These are phyloP conservation scores for Pentamera pediparva DNA, from an alignment of 53 echinoderm and acorn worm species.

Conservation along the genomic window DNA sequence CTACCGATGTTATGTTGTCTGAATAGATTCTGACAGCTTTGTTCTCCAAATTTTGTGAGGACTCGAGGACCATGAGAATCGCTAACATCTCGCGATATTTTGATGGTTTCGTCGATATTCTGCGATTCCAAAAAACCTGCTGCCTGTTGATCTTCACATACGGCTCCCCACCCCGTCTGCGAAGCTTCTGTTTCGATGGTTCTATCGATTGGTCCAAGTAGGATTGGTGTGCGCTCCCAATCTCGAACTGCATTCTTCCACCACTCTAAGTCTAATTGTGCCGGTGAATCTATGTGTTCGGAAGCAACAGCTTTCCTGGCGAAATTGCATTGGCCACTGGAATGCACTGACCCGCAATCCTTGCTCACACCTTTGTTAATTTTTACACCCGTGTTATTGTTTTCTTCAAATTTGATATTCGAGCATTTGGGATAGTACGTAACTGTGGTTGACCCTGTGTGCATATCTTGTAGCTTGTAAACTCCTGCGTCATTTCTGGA, in stretches of 20 bases:
- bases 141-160: neutral
- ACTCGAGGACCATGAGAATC: neutral
- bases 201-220: neutral
- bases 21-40: neutral
- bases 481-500: neutral
- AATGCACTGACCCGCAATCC: constrained; percentile 35
- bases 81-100: constrained; percentile 28
- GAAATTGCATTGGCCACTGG: constrained; percentile 18
- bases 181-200: constrained; percentile 28
- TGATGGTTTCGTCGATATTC: constrained; percentile 2
- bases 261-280: constrained; percentile 7
- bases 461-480: constrained; percentile 14
- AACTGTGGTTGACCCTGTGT: constrained; percentile 2
- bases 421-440: constrained; percentile 3
- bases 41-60: neutral
- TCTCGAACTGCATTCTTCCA: neutral
- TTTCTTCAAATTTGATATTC: neutral
- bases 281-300: neutral
- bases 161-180: constrained; percentile 17
- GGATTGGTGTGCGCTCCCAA: constrained; percentile 22
- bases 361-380: neutral
- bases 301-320: constrained; percentile 21
- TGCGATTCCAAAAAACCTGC: constrained; percentile 22
- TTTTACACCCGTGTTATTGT: neutral
- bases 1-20: constrained; percentile 10